phyloP scores from a whole-genome alignment of 2,888 invertebrate species.

The Scelioninae gen. 1 region DNA sequence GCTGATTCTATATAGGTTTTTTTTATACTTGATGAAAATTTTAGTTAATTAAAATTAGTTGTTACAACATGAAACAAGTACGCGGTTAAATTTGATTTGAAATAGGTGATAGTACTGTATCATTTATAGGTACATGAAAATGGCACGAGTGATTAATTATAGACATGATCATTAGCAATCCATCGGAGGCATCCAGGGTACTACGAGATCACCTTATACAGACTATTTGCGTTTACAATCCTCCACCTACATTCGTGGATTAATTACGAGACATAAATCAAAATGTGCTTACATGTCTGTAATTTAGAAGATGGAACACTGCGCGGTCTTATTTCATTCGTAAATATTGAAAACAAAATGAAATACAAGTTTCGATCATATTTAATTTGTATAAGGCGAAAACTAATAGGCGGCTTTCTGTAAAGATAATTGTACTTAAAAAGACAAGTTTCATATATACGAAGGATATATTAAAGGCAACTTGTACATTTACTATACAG shows the following conservation, averaged over 20 bases:
- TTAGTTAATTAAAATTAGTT: too few relatives aligned
- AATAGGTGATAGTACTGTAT: conserved; percentile 60
- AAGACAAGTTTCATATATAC: conserved; percentile 5
- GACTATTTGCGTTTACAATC: conserved; percentile 67
- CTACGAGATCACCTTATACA: conserved; percentile 70
- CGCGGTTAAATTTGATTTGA: conserved; percentile 60
- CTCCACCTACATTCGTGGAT: conserved; percentile 69
- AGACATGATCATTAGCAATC: conserved; percentile 72
- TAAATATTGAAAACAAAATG: conserved; percentile 46
- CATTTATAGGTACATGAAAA: conserved; percentile 66
- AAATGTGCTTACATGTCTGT: conserved; percentile 60
- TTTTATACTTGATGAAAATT: too few relatives aligned
- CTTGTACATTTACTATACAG: conserved; percentile 35
- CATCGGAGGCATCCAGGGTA: conserved; percentile 67
- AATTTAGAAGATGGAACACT: conserved; percentile 38
- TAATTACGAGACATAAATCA: conserved; percentile 76
- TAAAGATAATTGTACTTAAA: conserved; percentile 22
- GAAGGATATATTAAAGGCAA: conserved; percentile 56
- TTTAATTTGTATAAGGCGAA: conserved; percentile 8
- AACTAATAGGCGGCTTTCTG: conserved; percentile 37
- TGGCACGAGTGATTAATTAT: conserved; percentile 69
- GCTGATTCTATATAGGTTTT: too few relatives aligned
- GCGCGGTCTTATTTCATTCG: neutral
- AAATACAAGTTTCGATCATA: conserved; percentile 16
- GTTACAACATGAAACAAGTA: too few relatives aligned